Conservation (phyloP, 2,113 vertebrate species). For the Paramormyrops kingsleyae region DNA sequence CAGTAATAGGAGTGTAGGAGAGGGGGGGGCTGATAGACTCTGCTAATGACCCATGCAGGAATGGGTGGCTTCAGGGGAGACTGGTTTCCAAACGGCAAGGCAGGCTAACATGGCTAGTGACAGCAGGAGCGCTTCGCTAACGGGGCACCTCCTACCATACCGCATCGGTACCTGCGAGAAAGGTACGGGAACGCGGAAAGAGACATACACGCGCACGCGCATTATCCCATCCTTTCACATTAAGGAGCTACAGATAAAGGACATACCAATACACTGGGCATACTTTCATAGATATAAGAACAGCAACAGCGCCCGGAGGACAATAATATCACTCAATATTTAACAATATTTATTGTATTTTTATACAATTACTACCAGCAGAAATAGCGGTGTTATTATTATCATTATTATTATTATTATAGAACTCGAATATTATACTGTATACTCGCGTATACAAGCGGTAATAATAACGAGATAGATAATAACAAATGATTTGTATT, state of each 20-base stretch:
- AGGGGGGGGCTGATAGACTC: slow-evolving; percentile 17
- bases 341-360: background rate
- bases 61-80: slow-evolving; percentile 24
- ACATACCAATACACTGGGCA: background rate
- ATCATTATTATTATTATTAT: background rate
- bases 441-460: background rate
- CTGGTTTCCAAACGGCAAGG: slow-evolving; percentile 19
- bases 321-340: background rate
- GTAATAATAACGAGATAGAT: background rate
- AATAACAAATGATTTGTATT: slow-evolving; percentile 6
- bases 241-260: background rate
- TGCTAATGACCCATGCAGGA: slow-evolving; percentile 30
- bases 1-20: background rate
- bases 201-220: background rate
- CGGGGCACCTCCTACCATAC: background rate
- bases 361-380: background rate
- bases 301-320: background rate
- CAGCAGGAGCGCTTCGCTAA: background rate
- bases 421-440: background rate
- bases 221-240: background rate
- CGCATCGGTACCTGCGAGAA: background rate
- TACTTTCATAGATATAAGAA: background rate
- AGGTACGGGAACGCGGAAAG: background rate
- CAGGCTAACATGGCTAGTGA: slow-evolving; percentile 14
- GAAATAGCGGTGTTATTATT: background rate